Percentiles rank a stretch among this genome's conserved stretches.
phyloP scores from a whole-genome alignment of 2,888 invertebrate genomes.

The Dusona sp. region DNA sequence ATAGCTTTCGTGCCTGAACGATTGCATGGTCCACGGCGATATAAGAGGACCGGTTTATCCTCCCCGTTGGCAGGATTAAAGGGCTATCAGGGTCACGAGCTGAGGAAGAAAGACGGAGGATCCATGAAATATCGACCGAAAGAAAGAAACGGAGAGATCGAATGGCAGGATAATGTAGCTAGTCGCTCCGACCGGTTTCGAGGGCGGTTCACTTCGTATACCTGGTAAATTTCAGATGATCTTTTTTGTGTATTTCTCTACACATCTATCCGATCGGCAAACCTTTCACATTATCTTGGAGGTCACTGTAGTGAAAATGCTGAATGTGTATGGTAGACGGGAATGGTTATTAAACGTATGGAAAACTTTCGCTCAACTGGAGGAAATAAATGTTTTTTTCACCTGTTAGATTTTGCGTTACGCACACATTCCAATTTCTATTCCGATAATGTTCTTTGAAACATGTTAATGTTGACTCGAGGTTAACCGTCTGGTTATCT shows the following conservation, averaged over 20 bases:
- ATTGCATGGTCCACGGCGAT: conserved; percentile 42
- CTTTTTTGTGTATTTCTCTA: conserved; percentile 34
- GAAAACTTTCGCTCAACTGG: background rate
- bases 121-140: conserved; percentile 36
- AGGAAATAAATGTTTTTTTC: background rate
- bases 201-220: conserved; percentile 36
- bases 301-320: background rate
- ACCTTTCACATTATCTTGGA: background rate
- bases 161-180: conserved; percentile 45
- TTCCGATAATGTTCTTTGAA: background rate
- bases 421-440: background rate
- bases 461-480: background rate
- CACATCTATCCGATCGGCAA: conserved; percentile 22
- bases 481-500: conserved; percentile 28
- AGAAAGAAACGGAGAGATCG: conserved; percentile 36
- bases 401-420: background rate
- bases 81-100: conserved; percentile 56
- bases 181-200: conserved; percentile 59
- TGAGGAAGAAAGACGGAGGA: conserved; percentile 9
- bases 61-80: conserved; percentile 54
- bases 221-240: conserved; percentile 52
- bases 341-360: background rate
- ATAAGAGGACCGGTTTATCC: conserved; percentile 55
- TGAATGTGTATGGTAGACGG: background rate
- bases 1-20: conserved; percentile 54